Conservation (phyloP, 2,888 invertebrate genomes). For the Oligia fasciuncula region DNA sequence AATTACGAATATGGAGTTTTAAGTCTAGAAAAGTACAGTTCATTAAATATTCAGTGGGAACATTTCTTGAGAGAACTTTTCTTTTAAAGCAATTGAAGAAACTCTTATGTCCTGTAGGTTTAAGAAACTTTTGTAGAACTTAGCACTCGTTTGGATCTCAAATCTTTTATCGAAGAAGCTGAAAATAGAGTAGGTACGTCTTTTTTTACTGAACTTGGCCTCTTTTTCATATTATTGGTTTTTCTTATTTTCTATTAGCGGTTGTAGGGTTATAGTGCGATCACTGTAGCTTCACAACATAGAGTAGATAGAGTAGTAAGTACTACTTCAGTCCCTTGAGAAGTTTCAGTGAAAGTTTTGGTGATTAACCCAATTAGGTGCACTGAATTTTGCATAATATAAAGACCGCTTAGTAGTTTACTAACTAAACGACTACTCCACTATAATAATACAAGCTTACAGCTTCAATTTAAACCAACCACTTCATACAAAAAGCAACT, state of each 20-base stretch:
- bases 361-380: constrained; percentile 17
- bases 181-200: background rate
- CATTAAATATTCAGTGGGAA: constrained; percentile 17
- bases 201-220: background rate
- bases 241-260: background rate
- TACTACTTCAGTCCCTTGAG: background rate
- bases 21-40: background rate
- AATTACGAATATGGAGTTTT: constrained; percentile 1
- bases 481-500: constrained; percentile 33
- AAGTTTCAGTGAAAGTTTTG: background rate
- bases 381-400: constrained; percentile 25
- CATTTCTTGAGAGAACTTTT: constrained; percentile 13
- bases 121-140: constrained; percentile 11
- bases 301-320: background rate
- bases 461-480: constrained; percentile 6
- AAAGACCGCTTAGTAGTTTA: constrained; percentile 31
- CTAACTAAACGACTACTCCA: constrained; percentile 13
- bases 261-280: background rate
- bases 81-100: constrained; percentile 23
- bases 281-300: background rate
- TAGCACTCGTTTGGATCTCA: constrained; percentile 6
- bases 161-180: background rate
- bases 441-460: constrained; percentile 15
- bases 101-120: constrained; percentile 12
- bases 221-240: background rate